Base-by-base conservation (phyloP, 2,113 vertebrate species). In the Microtus pennsylvanicus region DNA sequence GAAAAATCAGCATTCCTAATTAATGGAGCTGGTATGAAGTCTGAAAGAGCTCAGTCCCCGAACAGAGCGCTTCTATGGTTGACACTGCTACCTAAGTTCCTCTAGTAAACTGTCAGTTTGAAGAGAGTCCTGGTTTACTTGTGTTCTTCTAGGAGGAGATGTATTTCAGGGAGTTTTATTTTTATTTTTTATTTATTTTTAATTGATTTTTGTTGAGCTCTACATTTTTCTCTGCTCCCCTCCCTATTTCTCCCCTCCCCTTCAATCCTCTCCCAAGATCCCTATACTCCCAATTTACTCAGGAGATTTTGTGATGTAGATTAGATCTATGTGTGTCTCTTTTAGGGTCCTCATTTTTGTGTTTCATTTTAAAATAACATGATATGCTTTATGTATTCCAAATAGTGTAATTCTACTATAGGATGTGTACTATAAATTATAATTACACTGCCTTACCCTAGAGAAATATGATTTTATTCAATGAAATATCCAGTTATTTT, bases 71-170 rank as follows among this genome's bases (percentile, higher is more conserved):
- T 65, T 63, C 21, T 11, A n/a, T 19, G 45, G 72, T 33, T 28
- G 4, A 82, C 70, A 69, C 9, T 63, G 47, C 65, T 35, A 50
- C 9, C 50, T 35, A 28, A 72, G 30, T 76, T 67, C 14, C n/a
- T 38, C 74, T 75, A 90, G 83, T 70, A 94, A 94, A 92, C 77
- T 50, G 22, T 81, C 26, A 42, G n/a, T 58, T 87, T 87, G 89
- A 67, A 95, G 90, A 45, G 42, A 72, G 77, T 30, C 65, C 21
- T 50, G 4, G 50, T 90, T 61, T 33, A 38, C 42, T 70, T 76
- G 50, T 95, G 17, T 70, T 89, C 42, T 82, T 90, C 85, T 94
- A 61, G 81, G 35, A 95, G 74, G 35, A 22, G 70, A n/a, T 75
- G 19, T 65, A 21, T 42, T 75, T 94, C 72, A 81, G 61, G 52